These are phyloP conservation scores for Oncopodura yosiiana DNA, from an alignment of 1,140 invertebrate genomes.

Conservation along the genomic window DNA sequence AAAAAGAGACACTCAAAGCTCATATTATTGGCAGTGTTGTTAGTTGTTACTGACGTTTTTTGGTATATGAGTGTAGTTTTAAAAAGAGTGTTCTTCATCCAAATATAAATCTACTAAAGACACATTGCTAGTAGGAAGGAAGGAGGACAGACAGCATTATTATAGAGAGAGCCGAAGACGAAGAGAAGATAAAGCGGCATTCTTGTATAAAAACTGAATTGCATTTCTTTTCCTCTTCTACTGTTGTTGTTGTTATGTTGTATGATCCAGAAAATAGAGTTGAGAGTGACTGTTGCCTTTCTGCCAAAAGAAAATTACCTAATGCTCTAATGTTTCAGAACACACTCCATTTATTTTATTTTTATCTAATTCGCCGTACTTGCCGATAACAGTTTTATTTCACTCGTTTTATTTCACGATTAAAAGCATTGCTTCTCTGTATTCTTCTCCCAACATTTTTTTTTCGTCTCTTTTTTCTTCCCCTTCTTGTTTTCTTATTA, in stretches of 20 bases:
- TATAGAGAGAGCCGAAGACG: not conserved
- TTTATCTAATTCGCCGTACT: conserved; percentile 24
- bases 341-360: conserved; percentile 32
- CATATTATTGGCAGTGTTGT: not conserved
- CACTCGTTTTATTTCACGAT: too few species aligned
- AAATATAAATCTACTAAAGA: not conserved
- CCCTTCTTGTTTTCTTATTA: not conserved
- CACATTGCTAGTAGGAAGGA: not conserved
- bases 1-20: not conserved
- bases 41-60: not conserved
- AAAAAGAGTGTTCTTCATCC: not conserved
- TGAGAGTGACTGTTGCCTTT: too few species aligned
- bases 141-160: not conserved
- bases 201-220: not conserved
- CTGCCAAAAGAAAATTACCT: conserved; percentile 27
- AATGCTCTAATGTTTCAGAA: conserved; percentile 28
- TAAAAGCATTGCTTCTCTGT: conserved; percentile 4
- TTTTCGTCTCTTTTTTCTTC: not conserved
- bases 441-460: not conserved
- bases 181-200: not conserved
- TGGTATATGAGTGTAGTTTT: not conserved
- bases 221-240: not conserved
- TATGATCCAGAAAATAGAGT: conserved; percentile 32
- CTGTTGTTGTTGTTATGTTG: not conserved
- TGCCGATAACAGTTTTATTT: conserved; percentile 32